phyloP scores from a whole-genome alignment of 1,140 invertebrate genomes.

The Euura saliciscinereae region DNA sequence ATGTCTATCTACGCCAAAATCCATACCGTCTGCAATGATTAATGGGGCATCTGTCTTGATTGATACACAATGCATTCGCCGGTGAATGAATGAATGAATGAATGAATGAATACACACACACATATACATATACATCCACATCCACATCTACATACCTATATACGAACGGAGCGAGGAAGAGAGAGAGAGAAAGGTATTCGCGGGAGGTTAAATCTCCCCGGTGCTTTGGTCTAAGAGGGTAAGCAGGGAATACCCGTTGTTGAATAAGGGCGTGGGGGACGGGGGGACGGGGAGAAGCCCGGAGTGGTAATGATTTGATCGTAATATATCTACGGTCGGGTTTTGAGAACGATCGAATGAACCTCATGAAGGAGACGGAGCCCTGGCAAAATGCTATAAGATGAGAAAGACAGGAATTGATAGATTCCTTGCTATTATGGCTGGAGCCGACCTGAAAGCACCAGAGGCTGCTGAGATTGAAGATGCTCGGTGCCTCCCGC shows the following conservation, averaged over 20 bases:
- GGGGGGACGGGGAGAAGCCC: neutral
- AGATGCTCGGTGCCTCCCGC: neutral
- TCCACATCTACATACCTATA: neutral
- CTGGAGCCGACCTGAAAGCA: conserved; percentile 37
- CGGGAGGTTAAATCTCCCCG: neutral
- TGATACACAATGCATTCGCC: conserved; percentile 39
- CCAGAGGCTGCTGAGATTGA: conserved; percentile 13
- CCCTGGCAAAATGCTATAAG: conserved; percentile 29
- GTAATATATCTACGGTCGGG: neutral
- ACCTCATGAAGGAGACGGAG: neutral
- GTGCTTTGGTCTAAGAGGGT: neutral
- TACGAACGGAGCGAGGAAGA: neutral
- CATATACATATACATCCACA: too few relatives aligned
- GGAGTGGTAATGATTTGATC: conserved; percentile 5
- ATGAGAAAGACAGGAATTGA: conserved; percentile 54
- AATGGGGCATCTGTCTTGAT: conserved; percentile 48
- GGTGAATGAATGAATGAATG: conserved; percentile 43
- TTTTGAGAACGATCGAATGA: neutral
- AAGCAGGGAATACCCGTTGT: conserved; percentile 2
- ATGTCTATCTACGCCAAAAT: neutral
- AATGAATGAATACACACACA: conserved; percentile 46
- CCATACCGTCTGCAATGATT: conserved; percentile 34
- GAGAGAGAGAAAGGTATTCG: neutral
- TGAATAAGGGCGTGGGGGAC: neutral
- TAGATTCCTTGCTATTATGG: conserved; percentile 51